Base-by-base conservation (phyloP, 2,113 vertebrate genomes). In the Xerus inauris region DNA sequence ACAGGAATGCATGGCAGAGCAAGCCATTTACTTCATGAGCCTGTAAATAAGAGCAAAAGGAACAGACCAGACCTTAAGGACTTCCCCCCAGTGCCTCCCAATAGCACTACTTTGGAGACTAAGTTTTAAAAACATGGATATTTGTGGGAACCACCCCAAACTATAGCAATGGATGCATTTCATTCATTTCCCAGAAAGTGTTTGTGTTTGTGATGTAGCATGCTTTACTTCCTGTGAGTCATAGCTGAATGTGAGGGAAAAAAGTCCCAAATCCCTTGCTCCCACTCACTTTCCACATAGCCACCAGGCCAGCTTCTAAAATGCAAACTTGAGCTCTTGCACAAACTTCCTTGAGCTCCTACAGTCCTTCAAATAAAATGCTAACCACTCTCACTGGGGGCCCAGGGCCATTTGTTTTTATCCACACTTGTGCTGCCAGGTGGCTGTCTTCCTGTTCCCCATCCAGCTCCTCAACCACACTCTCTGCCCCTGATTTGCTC, bases 341-440 rank as follows among this genome's bases (percentile, higher is more conserved):
- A 1, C 32, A 49, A 7, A 17, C 6, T n/a, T 64, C 40, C 26
- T 8, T 40, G 35, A 59, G 67, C 13, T 47, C 57, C 40, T 7
- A 8, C 9, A 0, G 8, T 0, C 12, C 14, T 42, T 3, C 2
- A 49, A 45, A 40, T 4, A 57, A 83, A 40, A 87, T 4, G 11
- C 5, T 30, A 28, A 71, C 51, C 20, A 22, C 54, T 19, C 38
- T 49, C 40, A 4, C 1, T 0, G 0, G 0, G 67, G 76, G 30
- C 9, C 13, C 2, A 51, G n/a, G 69, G 30, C 49, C 16, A n/a
- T 0, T 59, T 30, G 30, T 14, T 51, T 45, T 64, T 12, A 28
- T 7, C 3, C 10, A 42, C 1, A 12, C 8, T 67, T 62, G 28
- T 51, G 28, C 82, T 13, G n/a, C 22, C n/a, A n/a, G n/a, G n/a